Base-by-base conservation (phyloP, 2,113 vertebrate species). In the Cyrtonyx montezumae region DNA sequence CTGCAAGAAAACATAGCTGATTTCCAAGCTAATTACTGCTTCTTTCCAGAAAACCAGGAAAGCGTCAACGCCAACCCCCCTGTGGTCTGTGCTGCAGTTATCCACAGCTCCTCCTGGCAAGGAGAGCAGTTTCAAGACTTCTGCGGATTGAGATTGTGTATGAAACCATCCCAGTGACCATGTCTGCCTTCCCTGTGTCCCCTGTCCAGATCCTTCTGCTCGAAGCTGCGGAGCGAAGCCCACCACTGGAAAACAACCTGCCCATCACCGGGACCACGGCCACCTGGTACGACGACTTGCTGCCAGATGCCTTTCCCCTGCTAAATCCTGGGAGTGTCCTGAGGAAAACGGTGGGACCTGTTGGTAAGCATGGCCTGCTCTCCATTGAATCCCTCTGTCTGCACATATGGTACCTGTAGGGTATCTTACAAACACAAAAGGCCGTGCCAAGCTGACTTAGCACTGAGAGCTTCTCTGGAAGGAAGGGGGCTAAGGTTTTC, bases 171-270 rank as follows among this genome's bases (percentile, higher is more conserved):
- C 63, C 3, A 1, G 71, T 89, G 68, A 95, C 9, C 40, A 13
- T 20, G 14, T 15, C 28, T 90, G 51, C 61, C 49, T 58, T 90
- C n/a, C 11, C 46, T 11, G 2, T 78, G 2, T 15, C 51, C 68
- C 62, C 79, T 22, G 7, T 36, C 22, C 81, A 99, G 99, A 98
- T 99, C 85, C 97, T 98, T 68, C 95, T 98, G 73, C 96, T 99
- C 1, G 98, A 98, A 91, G 96, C 97, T 9, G 96, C 96, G 0
- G 97, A 96, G 69, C 81, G 85, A 67, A 89, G 91, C 42, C 69
- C 75, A 0, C 45, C 95, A 1, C 74, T 97, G 9, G 97, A 96
- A 87, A 98, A 97, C 45, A 97, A 95, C 91, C 96, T 98, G 76
- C 98, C 98, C 0, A 93, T 92, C 23, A 25, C 94, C 0, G 97